phyloP scores from a whole-genome alignment of 2,113 vertebrate genomes.

The Aplodontia rufa region DNA sequence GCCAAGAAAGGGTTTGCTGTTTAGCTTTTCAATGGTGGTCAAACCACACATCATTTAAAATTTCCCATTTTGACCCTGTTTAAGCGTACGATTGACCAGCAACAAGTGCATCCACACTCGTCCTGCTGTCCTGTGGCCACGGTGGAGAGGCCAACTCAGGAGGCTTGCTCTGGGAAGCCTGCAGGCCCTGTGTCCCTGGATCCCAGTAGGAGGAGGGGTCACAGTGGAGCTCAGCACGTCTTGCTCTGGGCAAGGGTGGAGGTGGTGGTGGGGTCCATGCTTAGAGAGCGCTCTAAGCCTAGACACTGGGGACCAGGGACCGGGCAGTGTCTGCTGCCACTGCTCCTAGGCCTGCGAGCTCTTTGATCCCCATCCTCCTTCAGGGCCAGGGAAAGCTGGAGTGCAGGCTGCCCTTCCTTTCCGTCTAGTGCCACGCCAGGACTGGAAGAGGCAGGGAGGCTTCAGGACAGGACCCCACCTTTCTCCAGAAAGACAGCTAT shows the following conservation, averaged over 20 bases:
- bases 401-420: neutral
- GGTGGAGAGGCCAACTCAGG: neutral
- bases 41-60: neutral
- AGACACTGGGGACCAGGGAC: neutral
- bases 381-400: neutral
- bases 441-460: no score
- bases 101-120: neutral
- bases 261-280: neutral
- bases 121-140: accelerated
- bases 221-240: no score
- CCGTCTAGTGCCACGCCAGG: neutral
- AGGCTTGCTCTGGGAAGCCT: accelerated
- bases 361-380: neutral
- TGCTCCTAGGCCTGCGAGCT: no score
- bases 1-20: neutral
- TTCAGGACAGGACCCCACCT: neutral
- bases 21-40: neutral
- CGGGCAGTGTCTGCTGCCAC: no score
- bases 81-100: neutral
- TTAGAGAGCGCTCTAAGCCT: neutral
- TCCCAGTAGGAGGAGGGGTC: neutral
- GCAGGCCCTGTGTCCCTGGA: neutral
- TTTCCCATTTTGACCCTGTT: neutral
- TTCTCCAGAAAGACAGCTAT: neutral
- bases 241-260: neutral